Evolutionary conservation across 2,797 vertebrate species (phyloP), one percentile per base, ranked within the genome.

Genomic region (Clarias pachynema): DNA sequence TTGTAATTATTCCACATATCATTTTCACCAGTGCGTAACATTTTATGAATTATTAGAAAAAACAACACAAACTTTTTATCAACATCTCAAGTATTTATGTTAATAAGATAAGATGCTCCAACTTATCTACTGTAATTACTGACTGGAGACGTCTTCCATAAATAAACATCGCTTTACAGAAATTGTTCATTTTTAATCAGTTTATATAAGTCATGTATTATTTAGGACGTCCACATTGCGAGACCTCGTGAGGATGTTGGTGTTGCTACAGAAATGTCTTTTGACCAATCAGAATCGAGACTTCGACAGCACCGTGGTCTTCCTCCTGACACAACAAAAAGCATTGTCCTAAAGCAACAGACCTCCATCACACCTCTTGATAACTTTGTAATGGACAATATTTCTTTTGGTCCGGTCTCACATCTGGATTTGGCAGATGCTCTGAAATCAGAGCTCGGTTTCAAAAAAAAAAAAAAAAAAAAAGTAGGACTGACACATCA

Each of bases 71-170:
- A 15, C 5, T 49, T 74, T 70, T 53, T 74, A 44, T 44, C 8
- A 44, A 44, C 44, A 10, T 10, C 9, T 9, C 44, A 44, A 44
- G 9, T 18, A 18, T 22, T 22, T 5, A 18, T 22, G 66, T 20
- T 69, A 34, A 34, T 34, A 20, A 34, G 66, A 68, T 15, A 31
- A 16, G 15, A 68, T 31, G 18, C 14, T 31, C 2, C 65, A 68
- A 31, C 12, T 65, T n/a, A 65, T 10, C 65, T 7, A 44, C 40
- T 44, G 40, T 44, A 68, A 68, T 20, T 3, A 34, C 22, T 18
- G 65, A 68, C 29, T 74, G 72, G 24, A 73, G 70, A 73, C 20
- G 49, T 5, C 44, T 74, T 74, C 44, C 24, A 53, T 74, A 74
- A 26, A 74, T 18, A 74, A 74, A 74, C n/a, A 26, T 53, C 5